Conservation (phyloP, 2,888 invertebrate genomes). For the Caenorhabditis doughertyi region DNA sequence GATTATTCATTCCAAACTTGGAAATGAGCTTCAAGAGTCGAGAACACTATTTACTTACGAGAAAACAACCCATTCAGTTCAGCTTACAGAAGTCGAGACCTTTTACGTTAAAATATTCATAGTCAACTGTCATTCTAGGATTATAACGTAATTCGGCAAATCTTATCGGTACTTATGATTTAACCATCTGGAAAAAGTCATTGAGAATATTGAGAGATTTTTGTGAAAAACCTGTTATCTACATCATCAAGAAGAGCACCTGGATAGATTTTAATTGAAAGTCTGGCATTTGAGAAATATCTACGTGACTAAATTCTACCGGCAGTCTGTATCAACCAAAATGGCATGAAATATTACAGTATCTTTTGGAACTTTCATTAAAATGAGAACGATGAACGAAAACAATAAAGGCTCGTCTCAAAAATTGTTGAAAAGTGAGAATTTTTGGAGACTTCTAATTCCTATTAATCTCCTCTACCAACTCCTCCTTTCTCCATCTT, state of each 20-base stretch:
- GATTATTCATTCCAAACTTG: slow-evolving; percentile 24
- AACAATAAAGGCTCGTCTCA: background rate
- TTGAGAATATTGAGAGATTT: too few species aligned
- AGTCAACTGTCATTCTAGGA: too few species aligned
- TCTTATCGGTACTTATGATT: too few species aligned
- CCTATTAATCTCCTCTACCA: slow-evolving; percentile 28
- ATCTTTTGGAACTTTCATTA: background rate
- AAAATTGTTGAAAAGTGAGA: background rate
- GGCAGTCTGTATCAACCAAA: too few species aligned
- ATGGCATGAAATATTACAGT: too few species aligned
- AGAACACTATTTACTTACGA: slow-evolving; percentile 12
- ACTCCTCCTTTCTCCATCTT: background rate
- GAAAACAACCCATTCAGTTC: slow-evolving; percentile 4
- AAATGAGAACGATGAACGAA: background rate
- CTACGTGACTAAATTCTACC: too few species aligned
- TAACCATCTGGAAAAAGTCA: too few species aligned
- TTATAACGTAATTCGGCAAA: too few species aligned
- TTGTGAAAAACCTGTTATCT: too few species aligned
- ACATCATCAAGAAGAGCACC: too few species aligned
- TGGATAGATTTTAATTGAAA: too few species aligned
- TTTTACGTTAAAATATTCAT: background rate
- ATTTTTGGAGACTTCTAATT: slow-evolving; percentile 6
- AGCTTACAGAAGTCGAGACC: slow-evolving; percentile 13
- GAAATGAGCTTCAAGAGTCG: slow-evolving; percentile 9
- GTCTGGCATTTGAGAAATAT: too few species aligned